These are phyloP conservation scores for Syrmaticus mikado DNA, from an alignment of 2,113 vertebrate species.

Conservation along the genomic window DNA sequence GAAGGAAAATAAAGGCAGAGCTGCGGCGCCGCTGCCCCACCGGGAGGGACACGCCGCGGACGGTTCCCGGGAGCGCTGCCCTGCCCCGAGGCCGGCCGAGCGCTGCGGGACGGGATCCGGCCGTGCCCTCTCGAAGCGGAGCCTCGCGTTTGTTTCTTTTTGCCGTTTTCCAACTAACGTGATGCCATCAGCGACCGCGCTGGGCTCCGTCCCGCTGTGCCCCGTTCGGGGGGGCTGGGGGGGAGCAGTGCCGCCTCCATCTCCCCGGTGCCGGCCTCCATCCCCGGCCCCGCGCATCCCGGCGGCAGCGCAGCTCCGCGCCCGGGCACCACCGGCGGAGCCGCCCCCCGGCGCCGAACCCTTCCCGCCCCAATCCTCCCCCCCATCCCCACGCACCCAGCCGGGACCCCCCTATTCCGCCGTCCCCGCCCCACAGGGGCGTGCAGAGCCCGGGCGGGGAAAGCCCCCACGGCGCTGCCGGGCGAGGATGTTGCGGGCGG, in stretches of 20 bases:
- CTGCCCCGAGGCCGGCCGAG: background rate
- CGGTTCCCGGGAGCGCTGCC: background rate
- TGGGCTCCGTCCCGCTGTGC: background rate
- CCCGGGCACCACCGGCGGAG: background rate
- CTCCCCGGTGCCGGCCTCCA: background rate
- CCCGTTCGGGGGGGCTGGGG: too few relatives aligned
- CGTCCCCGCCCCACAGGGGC: conserved; percentile 41
- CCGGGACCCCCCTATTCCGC: background rate
- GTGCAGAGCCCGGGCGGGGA: conserved; percentile 22
- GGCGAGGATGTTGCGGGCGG: conserved; percentile 7
- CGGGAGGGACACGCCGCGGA: background rate
- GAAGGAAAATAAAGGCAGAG: accelerated
- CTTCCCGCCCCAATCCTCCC: background rate
- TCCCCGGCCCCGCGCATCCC: background rate
- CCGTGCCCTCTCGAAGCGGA: background rate
- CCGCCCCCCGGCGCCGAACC: background rate
- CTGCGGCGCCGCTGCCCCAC: background rate
- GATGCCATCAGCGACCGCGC: background rate
- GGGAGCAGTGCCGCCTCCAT: conserved; percentile 40
- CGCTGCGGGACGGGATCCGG: background rate
- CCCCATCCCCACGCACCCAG: background rate
- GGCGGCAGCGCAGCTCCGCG: background rate
- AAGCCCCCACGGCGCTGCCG: conserved; percentile 22
- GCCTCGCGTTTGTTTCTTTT: background rate
- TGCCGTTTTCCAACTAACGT: background rate